Base-by-base conservation (phyloP, 1,140 invertebrate genomes). In the Lethrus apterus region DNA sequence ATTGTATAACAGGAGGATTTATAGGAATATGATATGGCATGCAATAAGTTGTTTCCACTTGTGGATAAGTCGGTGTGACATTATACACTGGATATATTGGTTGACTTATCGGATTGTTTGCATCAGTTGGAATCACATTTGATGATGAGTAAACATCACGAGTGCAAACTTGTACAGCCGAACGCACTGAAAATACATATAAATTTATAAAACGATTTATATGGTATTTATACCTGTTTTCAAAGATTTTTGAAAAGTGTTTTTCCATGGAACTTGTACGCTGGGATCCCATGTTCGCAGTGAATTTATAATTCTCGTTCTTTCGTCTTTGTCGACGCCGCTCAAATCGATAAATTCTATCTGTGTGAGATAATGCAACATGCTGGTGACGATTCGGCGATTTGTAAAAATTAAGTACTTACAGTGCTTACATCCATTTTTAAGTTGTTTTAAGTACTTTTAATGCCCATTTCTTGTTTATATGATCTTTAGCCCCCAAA, bases 311-410 rank as follows among this genome's bases (percentile, higher is more conserved):
- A 66, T 53, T 30, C 44, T 50, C 9, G 52, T 45, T 41, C 48
- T 53, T 50, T 66, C 64, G 11, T 44, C 40, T 17, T 63, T 60
- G 5, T 64, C 61, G 1, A 65, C 54, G 23, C 51, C 64, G 34
- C 36, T 64, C 14, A 66, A 51, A 52, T 66, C 64, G 34, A 66
- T 44, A 43, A 66, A 66, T 23, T 56, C 46, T 42, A 42, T 42
- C 40, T 42, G 15, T 11, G 29, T 26, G 4, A 24, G 15, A 20
- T n/a, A 30, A 15, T 42, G 23, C 21, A 41, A 29, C 24, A 11
- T 14, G 29, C 14, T 42, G 8, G 20, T 23, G 9, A 7, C 17
- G 19, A 38, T 38, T 38, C 13, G 35, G n/a, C 13, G 7, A 38
- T 21, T 11, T 38, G 0, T 21, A 38, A 21, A 11, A 38, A 21